Percentiles rank a stretch among this genome's conserved stretches.
phyloP scores from a whole-genome alignment of 2,113 vertebrate species.

The Natator depressus region DNA sequence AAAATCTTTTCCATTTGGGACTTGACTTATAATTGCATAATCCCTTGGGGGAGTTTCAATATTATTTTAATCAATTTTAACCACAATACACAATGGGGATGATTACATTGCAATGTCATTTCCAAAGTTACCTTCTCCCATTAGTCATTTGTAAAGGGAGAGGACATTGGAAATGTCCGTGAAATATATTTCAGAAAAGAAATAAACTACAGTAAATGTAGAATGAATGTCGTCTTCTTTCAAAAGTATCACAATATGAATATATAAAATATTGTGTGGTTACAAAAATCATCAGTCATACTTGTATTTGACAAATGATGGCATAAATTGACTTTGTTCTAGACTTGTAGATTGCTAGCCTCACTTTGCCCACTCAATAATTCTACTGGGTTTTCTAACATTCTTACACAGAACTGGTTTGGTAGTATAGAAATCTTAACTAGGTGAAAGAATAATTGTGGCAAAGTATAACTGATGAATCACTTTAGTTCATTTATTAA shows the following conservation, averaged over 20 bases:
- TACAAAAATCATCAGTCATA: fast-evolving
- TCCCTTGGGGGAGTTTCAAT: constrained; percentile 86
- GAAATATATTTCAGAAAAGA: constrained; percentile 58
- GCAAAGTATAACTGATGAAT: fast-evolving
- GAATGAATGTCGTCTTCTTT: constrained; percentile 57
- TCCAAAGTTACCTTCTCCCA: constrained; percentile 82
- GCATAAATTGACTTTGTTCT: not conserved
- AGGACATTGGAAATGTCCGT: constrained; percentile 49
- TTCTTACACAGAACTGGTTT: not conserved
- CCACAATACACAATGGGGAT: constrained; percentile 84
- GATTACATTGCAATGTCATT: constrained; percentile 84
- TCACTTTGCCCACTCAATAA: not conserved
- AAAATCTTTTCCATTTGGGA: constrained; percentile 83
- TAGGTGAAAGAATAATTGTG: fast-evolving
- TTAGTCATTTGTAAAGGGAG: constrained; percentile 76
- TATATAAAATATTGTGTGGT: constrained; percentile 48
- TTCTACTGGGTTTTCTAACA: not conserved
- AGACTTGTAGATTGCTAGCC: not conserved
- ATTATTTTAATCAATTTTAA: constrained; percentile 90
- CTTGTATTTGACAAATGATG: not conserved
- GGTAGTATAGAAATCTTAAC: not conserved
- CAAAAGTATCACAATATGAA: constrained; percentile 44
- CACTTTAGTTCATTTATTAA: fast-evolving
- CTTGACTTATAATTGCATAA: constrained; percentile 83
- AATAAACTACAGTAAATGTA: not conserved